These are phyloP conservation scores for Nomada ruficornis DNA, from an alignment of 2,888 invertebrate species.

Conservation along the genomic window DNA sequence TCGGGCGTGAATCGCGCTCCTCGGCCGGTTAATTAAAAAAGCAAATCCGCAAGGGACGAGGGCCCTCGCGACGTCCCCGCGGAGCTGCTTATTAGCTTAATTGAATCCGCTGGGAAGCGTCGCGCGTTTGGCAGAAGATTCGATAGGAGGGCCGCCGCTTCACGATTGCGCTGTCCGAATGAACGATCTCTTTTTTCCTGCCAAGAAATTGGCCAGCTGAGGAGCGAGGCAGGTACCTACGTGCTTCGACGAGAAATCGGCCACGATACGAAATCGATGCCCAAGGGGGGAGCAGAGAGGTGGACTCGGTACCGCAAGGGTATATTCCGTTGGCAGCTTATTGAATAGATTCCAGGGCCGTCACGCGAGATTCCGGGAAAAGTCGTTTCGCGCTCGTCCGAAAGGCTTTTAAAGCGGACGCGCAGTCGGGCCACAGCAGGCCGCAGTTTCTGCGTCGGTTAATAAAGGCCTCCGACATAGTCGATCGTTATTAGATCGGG, in stretches of 20 bases:
- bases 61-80: background rate
- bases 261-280: background rate
- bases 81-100: background rate
- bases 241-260: background rate
- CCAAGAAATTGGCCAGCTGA: too few species aligned
- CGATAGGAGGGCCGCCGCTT: background rate
- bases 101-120: too few species aligned
- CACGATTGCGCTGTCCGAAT: background rate
- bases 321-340: conserved; percentile 65
- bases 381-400: conserved; percentile 81
- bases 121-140: too few species aligned
- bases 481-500: conserved; percentile 84
- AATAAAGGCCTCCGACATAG: conserved; percentile 83
- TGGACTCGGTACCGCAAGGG: conserved; percentile 3
- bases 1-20: conserved; percentile 3
- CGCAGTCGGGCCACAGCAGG: conserved; percentile 23
- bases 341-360: conserved; percentile 81
- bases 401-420: conserved; percentile 60
- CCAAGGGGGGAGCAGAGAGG: background rate
- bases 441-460: conserved; percentile 73
- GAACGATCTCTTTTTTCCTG: too few species aligned
- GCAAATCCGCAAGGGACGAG: background rate
- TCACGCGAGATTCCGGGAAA: conserved; percentile 84
- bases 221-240: too few species aligned
- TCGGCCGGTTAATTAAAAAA: conserved; percentile 17